Evolutionary conservation across 2,113 vertebrate genomes (phyloP), one percentile per base, ranked within the genome.

Genomic region (Ascaphus truei): DNA sequence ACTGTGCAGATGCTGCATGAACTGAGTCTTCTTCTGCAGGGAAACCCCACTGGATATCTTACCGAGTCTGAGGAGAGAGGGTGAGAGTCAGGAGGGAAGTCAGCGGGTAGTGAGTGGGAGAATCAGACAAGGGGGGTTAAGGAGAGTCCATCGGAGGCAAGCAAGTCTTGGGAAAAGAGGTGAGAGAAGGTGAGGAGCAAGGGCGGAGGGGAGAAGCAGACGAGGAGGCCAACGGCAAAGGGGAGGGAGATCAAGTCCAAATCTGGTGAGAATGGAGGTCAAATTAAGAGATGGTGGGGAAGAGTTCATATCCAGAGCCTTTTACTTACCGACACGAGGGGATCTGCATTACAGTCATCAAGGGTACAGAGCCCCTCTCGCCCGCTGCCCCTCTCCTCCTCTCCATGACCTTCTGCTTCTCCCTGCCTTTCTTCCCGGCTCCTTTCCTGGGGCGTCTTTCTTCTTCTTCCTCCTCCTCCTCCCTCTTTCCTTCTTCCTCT

Each of bases 1-100:
- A 80, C 76, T 98, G 81, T 99, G 96, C 53, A 99, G 89, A 76
- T 95, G 85, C 77, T 96, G 95, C 91, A 98, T 95, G 82, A 99
- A 99, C 78, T 97, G 94, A 80, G 82, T 98, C 86, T 98, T 99
- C 84, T 82, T 95, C 85, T 98, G 97, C 74, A 98, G 77, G 62
- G 91, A 81, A 30, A 98, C 88, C 78, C 94, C 94, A 68, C 93
- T 98, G 85, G 92, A 94, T 76, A 99, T 91, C 81, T 93, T 93
- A 85, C 90, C 98, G 84, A 99, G 86, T 89, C 97, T 98, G 45
- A 74, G 74, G 45, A 80, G 80, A 78, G n/a, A n/a, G n/a, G n/a
- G n/a, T n/a, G n/a, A n/a, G n/a, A n/a, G n/a, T n/a, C 72, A 79
- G 83, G 64, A 80, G 51, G 64, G 8, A 69, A 74, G 37, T n/a